Base-by-base conservation (phyloP, 2,888 invertebrate genomes). In the Apeira syringaria region DNA sequence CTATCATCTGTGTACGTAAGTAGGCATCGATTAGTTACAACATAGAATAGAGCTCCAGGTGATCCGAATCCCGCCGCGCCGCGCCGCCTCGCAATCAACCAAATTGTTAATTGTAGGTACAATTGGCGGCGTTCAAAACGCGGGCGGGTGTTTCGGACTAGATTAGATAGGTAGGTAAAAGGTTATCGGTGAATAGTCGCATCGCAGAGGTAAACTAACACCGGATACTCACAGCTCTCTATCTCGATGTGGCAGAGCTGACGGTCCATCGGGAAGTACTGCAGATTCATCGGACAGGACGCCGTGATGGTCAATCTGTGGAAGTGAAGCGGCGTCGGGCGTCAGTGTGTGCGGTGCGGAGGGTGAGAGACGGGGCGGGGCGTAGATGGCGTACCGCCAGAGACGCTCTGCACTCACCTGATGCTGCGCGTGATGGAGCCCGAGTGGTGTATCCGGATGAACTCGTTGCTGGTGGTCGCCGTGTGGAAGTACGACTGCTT, bases 401-500 rank as follows among this genome's bases (percentile, higher is more conserved):
- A 9, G 2, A 13, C 10, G 9, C 10, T n/a, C n/a, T n/a, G n/a
- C 8, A 9, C 10, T 43, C 50, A 97, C 97, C 97, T 94, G 91
- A 97, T 97, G 91, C 97, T 97, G 81, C 97, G 93, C 62, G 96
- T 96, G 80, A 97, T 96, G 81, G 96, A 95, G 74, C 97, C 98
- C 69, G 95, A 95, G 83, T 96, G 94, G 87, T 96, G 95, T 81
- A 98, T 97, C 67, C 98, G 94, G 83, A 98, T 95, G 92, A 98
- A 98, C 91, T 98, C 98, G 92, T 99, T 99, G 91, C 97, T 97
- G 79, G 99, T 99, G 76, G 99, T 99, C 67, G 98, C 98, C 84
- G 97, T 96, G 91, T 99, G 99, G 91, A 99, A 98, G 92, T 98
- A 99, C 64, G 98, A 97, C 91, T 98, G 97, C 91, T 99, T 99